These are phyloP conservation scores for Haplotaxodon microlepis DNA, from an alignment of 2,113 vertebrate genomes.

Conservation along the genomic window DNA sequence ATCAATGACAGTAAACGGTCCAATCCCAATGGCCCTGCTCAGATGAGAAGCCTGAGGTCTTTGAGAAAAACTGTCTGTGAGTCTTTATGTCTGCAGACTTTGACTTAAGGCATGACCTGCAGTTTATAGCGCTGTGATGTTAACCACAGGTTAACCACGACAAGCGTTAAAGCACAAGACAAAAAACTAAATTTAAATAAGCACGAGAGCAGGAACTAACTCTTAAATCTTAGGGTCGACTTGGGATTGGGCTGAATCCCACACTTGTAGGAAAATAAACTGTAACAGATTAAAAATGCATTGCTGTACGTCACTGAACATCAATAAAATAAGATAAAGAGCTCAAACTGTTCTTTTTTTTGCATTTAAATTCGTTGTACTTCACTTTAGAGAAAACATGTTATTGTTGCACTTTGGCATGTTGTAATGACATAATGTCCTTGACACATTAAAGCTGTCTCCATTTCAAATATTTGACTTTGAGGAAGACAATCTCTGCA, in stretches of 20 bases:
- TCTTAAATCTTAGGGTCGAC: not conserved
- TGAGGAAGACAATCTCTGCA: not conserved
- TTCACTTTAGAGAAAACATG: not conserved
- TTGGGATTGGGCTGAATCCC: rapidly evolving
- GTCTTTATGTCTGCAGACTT: not conserved
- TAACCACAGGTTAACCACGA: not conserved
- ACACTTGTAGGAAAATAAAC: not conserved
- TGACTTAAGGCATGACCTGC: not conserved
- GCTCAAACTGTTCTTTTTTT: not conserved
- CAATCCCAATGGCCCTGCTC: not conserved
- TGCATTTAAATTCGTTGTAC: not conserved
- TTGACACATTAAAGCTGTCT: not conserved
- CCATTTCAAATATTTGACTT: not conserved
- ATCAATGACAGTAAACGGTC: not conserved
- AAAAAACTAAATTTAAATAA: not conserved
- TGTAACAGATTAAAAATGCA: not conserved
- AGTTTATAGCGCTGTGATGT: not conserved
- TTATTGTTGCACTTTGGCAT: not conserved
- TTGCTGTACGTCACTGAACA: rapidly evolving
- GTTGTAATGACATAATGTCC: not conserved
- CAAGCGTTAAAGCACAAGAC: not conserved
- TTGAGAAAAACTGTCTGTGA: not conserved
- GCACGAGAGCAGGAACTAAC: not conserved
- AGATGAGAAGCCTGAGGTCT: not conserved
- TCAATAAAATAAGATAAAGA: not conserved